Percentiles rank a stretch among this genome's conserved stretches.
phyloP scores from a whole-genome alignment of 2,888 invertebrate genomes.

The Pogonocherus hispidulus region DNA sequence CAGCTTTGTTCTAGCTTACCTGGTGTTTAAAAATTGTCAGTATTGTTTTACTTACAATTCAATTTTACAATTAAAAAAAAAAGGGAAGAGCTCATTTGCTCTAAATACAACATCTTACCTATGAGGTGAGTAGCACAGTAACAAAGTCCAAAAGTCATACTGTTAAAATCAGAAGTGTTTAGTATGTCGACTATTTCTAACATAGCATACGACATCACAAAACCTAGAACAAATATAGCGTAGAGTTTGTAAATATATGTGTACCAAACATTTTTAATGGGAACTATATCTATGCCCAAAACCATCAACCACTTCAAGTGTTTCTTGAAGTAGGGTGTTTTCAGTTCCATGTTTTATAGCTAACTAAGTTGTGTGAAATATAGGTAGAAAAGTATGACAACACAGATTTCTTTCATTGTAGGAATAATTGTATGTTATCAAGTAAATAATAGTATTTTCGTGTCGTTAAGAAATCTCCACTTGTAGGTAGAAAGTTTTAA shows the following conservation, averaged over 20 bases:
- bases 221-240: conserved; percentile 8
- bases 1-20: no score
- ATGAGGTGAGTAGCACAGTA: conserved; percentile 33
- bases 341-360: conserved; percentile 2
- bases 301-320: conserved; percentile 28
- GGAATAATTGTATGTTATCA: conserved; percentile 14
- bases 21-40: no score
- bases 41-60: no score
- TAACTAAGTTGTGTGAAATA: background rate
- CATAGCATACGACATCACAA: conserved; percentile 17
- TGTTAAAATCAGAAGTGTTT: conserved; percentile 11
- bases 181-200: conserved; percentile 27
- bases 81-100: background rate
- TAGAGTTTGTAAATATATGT: conserved; percentile 22
- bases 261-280: conserved; percentile 8
- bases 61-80: no score
- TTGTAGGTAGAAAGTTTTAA: background rate
- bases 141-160: conserved; percentile 28
- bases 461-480: background rate
- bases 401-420: background rate
- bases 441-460: background rate
- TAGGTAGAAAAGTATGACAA: background rate
- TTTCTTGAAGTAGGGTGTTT: conserved; percentile 29
- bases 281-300: conserved; percentile 31
- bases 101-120: conserved; percentile 19